Evolutionary conservation across 2,113 vertebrate genomes (phyloP).

Genomic region (Zootoca vivipara): DNA sequence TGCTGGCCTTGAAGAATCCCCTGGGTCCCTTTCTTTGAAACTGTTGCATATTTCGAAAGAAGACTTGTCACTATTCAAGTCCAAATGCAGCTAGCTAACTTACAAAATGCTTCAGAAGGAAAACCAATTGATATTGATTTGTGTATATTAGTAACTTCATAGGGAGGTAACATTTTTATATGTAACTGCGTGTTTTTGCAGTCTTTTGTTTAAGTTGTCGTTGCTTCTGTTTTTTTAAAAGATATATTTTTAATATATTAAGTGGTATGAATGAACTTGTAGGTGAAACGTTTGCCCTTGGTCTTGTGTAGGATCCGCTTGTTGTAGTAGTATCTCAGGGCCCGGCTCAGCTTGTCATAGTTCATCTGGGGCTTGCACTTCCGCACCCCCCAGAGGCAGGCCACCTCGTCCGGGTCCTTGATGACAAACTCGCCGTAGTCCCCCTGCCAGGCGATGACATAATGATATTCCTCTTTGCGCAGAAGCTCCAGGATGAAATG

Average conservation of each 20-base stretch:
- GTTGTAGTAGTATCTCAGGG: slow-evolving; percentile 76
- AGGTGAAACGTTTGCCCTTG: slow-evolving; percentile 83
- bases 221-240: too few relatives aligned
- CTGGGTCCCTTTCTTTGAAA: slow-evolving; percentile 3
- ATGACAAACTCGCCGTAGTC: slow-evolving; percentile 94
- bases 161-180: too few relatives aligned
- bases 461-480: slow-evolving; percentile 87
- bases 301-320: slow-evolving; percentile 80
- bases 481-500: slow-evolving; percentile 92
- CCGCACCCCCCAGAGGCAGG: slow-evolving; percentile 88
- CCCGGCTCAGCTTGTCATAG: slow-evolving; percentile 86
- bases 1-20: slow-evolving; percentile 45
- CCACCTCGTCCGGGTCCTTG: slow-evolving; percentile 89
- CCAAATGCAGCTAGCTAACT: slow-evolving; percentile 1
- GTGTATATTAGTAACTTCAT: too few relatives aligned
- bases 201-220: too few relatives aligned
- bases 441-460: slow-evolving; percentile 94
- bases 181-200: too few relatives aligned
- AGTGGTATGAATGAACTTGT: slow-evolving; percentile 92
- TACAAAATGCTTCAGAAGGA: not conserved
- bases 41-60: not conserved
- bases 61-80: slow-evolving; percentile 17
- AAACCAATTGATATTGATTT: too few relatives aligned
- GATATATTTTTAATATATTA: too few relatives aligned
- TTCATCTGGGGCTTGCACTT: slow-evolving; percentile 96